Conservation (phyloP, 2,113 vertebrate genomes). For the Sciurus niger region DNA sequence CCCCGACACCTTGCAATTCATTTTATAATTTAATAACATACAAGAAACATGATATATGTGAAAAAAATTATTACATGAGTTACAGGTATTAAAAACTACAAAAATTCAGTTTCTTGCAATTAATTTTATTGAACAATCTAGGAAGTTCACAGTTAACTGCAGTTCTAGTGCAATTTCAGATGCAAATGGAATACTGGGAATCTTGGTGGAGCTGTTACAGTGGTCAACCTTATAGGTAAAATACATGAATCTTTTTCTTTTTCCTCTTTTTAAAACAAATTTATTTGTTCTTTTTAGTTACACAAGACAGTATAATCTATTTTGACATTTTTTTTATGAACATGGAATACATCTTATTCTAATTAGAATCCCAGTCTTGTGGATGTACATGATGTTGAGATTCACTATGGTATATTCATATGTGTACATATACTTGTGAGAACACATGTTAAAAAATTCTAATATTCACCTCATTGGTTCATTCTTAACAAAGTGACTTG, state of each 20-base stretch:
- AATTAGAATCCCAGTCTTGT: too few relatives aligned
- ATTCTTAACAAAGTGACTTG: constrained; percentile 99
- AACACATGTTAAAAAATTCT: constrained; percentile 99
- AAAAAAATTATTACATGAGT: constrained; percentile 90
- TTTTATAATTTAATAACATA: constrained; percentile 87
- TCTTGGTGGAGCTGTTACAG: constrained; percentile 99
- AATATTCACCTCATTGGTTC: constrained; percentile 99
- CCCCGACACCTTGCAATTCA: constrained; percentile 87
- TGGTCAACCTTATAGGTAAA: constrained; percentile 99
- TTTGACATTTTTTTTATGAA: too few relatives aligned
- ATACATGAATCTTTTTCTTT: constrained; percentile 89
- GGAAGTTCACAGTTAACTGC: constrained; percentile 99
- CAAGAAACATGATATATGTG: constrained; percentile 69
- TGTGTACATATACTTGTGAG: constrained; percentile 96
- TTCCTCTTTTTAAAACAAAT: too few relatives aligned
- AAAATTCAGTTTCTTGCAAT: constrained; percentile 92
- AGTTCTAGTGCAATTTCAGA: constrained; percentile 99
- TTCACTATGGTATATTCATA: too few relatives aligned
- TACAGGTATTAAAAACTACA: constrained; percentile 93
- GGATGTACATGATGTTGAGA: too few relatives aligned
- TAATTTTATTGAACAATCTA: constrained; percentile 99
- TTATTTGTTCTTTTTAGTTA: too few relatives aligned
- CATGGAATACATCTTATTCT: too few relatives aligned
- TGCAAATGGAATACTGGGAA: constrained; percentile 98
- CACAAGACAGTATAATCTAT: too few relatives aligned